Percentiles rank a stretch among this genome's conserved stretches.
Conservation (phyloP, 2,797 vertebrate species). For the Danio aesculapii region DNA sequence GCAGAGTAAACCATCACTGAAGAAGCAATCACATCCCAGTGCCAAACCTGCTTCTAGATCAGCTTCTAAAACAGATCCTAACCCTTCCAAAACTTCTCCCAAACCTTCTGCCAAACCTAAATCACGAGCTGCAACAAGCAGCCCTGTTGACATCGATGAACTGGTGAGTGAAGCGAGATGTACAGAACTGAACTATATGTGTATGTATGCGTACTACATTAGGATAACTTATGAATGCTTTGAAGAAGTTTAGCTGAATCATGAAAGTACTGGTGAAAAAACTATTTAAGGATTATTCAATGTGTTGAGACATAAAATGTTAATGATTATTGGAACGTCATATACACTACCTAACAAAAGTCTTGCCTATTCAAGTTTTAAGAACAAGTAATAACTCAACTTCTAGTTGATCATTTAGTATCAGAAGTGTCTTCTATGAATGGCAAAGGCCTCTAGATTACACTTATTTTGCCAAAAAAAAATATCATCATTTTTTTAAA, state of each 20-base stretch:
- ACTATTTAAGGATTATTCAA: background rate
- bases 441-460: too few species aligned
- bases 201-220: too few species aligned
- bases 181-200: too few species aligned
- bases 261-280: background rate
- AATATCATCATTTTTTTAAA: too few species aligned
- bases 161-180: conserved; percentile 81
- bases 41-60: conserved; percentile 67
- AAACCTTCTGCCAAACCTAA: conserved; percentile 62
- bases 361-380: too few species aligned
- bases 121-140: conserved; percentile 74
- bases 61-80: conserved; percentile 55
- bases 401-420: too few species aligned
- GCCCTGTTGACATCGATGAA: conserved; percentile 90
- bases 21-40: conserved; percentile 79
- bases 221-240: background rate
- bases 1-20: conserved; percentile 83
- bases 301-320: background rate
- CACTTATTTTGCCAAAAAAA: too few species aligned
- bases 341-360: too few species aligned
- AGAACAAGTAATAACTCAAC: too few species aligned
- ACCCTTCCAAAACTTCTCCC: conserved; percentile 72
- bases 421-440: too few species aligned
- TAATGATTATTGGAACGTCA: background rate
- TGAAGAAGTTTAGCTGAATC: background rate